Evolutionary conservation across 2,888 invertebrate species (phyloP), one percentile per base, ranked within the genome.

Genomic region (Eustalomyia histrio): DNA sequence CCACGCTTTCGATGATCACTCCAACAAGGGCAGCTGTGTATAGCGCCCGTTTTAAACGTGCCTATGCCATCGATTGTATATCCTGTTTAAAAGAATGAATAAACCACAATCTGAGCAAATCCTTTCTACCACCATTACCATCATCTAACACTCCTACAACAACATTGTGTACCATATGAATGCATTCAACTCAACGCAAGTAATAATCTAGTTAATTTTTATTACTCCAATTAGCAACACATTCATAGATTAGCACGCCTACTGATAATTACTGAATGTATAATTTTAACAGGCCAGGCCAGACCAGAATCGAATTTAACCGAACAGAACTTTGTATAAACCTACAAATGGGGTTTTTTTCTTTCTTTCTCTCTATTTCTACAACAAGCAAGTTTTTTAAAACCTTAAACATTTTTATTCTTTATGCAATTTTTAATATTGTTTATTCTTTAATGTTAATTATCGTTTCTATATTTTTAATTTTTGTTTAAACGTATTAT

Each of bases 1-100:
- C 96, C 96, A 85, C 94, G 96, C 91, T 96, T 94, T 93, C 95
- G 96, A 93, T 96, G 96, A 95, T 94, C 94, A 91, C 92, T 93
- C 91, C 93, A 93, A 89, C 91, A 89, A 85, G 86, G 88, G 85
- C 85, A 89, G 85, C 82, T 87, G 55, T 88, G 85, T 85, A 83
- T 88, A 87, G 86, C 85, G 84, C 87, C 90, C 68, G 83, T 90
- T 78, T 84, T 90, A 84, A 89, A 90, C 75, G 85, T 90, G 83
- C 88, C 88, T 76, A 84, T 90, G 87, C 88, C 90, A 67, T 55
- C 78, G 86, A 83, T 88, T 79, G 76, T 84, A 47, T 83, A 83
- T 69, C 69, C 78, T 33, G 55, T 74, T 9, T 76, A 76, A 16
- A 76, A 79, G 69, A 75, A 82, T 47, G 24, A n/a, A 57, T 50